Evolutionary conservation across 2,113 vertebrate genomes (phyloP).

Genomic region (Heterotilapia buettikoferi): DNA sequence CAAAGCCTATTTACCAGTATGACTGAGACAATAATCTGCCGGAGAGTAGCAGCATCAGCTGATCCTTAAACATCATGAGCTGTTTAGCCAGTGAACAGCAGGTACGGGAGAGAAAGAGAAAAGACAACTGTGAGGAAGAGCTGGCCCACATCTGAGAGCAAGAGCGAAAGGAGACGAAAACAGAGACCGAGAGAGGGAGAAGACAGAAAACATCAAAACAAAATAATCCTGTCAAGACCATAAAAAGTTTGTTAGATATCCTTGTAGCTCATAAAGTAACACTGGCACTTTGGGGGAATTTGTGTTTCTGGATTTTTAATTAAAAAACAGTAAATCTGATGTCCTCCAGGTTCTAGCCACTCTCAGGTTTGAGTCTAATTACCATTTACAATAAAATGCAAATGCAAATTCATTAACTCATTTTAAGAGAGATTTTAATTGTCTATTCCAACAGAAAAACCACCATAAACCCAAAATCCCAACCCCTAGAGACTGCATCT

Average conservation of each 20-base stretch:
- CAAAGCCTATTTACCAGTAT: neutral
- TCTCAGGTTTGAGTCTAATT: neutral
- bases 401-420: neutral
- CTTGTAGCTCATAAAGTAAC: neutral
- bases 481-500: neutral
- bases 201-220: neutral
- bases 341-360: neutral
- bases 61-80: neutral
- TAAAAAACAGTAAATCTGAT: accelerated
- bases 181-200: neutral
- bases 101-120: neutral
- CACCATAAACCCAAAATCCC: neutral
- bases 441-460: neutral
- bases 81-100: neutral
- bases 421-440: neutral
- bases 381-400: neutral
- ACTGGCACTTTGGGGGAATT: neutral
- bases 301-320: neutral
- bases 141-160: neutral
- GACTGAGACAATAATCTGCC: neutral
- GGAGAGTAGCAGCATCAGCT: neutral
- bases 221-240: neutral
- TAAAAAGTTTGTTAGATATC: neutral
- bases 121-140: neutral
- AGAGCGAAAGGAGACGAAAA: neutral